Evolutionary conservation across 2,888 invertebrate species (phyloP).

Genomic region (Hyposoter didymator): DNA sequence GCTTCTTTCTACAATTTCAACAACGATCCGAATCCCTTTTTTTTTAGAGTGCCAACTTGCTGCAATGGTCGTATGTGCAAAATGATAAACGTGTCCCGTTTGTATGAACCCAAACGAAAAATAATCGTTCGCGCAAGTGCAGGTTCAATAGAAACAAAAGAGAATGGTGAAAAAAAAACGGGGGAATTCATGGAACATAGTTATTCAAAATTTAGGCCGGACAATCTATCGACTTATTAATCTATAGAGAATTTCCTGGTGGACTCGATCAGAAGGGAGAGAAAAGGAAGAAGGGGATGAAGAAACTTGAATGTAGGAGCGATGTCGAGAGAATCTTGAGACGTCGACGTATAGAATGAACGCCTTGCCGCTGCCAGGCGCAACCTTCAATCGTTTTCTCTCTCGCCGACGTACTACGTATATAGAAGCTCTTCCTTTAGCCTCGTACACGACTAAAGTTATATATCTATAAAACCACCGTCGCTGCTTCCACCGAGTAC

Average conservation of each 20-base stretch:
- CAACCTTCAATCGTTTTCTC: conserved; percentile 61
- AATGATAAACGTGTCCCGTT: not conserved
- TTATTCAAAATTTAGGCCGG: not conserved
- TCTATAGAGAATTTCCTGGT: conserved; percentile 53
- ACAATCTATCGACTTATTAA: conserved; percentile 40
- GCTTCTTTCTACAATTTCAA: not conserved
- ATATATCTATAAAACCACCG: conserved; percentile 32
- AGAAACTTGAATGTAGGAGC: conserved; percentile 50
- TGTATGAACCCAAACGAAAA: not conserved
- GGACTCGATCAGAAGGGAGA: conserved; percentile 41
- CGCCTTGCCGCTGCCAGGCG: conserved; percentile 34
- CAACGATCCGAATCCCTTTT: not conserved
- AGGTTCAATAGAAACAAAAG: not conserved
- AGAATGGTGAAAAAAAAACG: not conserved
- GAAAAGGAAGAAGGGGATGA: conserved; percentile 7
- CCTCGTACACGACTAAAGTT: conserved; percentile 26
- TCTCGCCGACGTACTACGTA: conserved; percentile 55
- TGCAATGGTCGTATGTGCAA: not conserved
- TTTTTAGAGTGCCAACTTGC: not conserved
- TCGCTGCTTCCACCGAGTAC: conserved; percentile 26
- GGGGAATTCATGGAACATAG: not conserved
- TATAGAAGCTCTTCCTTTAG: conserved; percentile 43
- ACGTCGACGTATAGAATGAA: conserved; percentile 62
- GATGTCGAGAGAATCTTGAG: conserved; percentile 50
- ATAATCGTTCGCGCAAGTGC: not conserved